Evolutionary conservation across 2,797 vertebrate genomes (phyloP).

Genomic region (Hoplostethus mediterraneus): DNA sequence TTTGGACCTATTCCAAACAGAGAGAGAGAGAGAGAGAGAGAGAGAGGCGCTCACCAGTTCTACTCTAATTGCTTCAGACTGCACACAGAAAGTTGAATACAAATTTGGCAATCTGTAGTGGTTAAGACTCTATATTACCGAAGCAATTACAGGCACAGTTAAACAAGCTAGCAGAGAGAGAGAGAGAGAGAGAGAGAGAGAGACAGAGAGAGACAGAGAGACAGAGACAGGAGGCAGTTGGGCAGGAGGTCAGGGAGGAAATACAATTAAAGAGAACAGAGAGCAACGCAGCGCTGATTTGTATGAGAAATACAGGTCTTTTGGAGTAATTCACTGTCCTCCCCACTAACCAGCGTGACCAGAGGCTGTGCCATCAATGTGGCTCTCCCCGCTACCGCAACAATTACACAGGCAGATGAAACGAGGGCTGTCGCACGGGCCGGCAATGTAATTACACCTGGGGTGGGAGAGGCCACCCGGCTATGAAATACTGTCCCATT

Average conservation of each 20-base stretch:
- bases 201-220: too few relatives aligned
- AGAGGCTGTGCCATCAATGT: constrained; percentile 62
- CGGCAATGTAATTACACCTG: constrained; percentile 68
- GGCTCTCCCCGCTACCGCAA: constrained; percentile 49
- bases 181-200: neutral
- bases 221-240: too few relatives aligned
- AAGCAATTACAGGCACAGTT: constrained; percentile 26
- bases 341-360: constrained; percentile 51
- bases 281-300: constrained; percentile 48
- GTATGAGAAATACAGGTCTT: constrained; percentile 34
- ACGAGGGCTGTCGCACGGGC: constrained; percentile 53
- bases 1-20: neutral
- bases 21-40: neutral
- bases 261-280: constrained; percentile 10
- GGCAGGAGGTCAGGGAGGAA: neutral
- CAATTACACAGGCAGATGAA: constrained; percentile 75
- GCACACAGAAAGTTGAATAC: constrained; percentile 35
- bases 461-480: constrained; percentile 54
- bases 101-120: constrained; percentile 36
- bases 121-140: constrained; percentile 44
- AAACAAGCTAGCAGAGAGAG: constrained; percentile 17
- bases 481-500: constrained; percentile 35
- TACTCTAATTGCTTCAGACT: constrained; percentile 40
- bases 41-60: constrained; percentile 7
- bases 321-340: constrained; percentile 61